Evolutionary conservation across 2,888 invertebrate species (phyloP), one percentile per base, ranked within the genome.

Genomic region (Xestia c-nigrum): DNA sequence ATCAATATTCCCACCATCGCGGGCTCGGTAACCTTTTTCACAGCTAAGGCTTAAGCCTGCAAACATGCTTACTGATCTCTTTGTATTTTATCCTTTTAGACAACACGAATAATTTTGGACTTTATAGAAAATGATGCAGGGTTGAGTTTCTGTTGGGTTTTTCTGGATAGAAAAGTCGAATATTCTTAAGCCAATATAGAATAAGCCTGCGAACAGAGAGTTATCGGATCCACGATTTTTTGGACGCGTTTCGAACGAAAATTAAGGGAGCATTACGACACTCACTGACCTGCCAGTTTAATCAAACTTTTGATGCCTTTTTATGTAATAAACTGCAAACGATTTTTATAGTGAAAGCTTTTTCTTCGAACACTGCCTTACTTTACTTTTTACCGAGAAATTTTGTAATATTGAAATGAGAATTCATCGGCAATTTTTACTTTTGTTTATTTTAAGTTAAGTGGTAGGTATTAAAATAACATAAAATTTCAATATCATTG

Each of bases 161-260:
- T 43, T 21, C 21, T 24, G 21, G 68, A 78, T 85, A 77, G 84
- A 91, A 92, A 91, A 91, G 92, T 90, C 87, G 91, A 93, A 90
- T 91, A 92, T 93, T 90, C 90, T 91, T 91, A 89, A 92, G 93
- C 91, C 91, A 91, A 93, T 92, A 91, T 89, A 90, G 89, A 89
- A 89, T 89, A 89, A 89, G 86, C 87, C 80, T 83, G 90, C 87
- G 89, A 92, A 92, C 90, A 90, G 88, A 90, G 90, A 92, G 90
- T 92, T 94, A 94, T 94, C 94, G 89, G 94, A 94, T 94, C 88
- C 94, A 94, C 93, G 94, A 94, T 92, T 94, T 88, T 93, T 94
- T 91, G 89, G 91, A 90, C 92, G 91, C 88, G 89, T 91, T 91
- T 89, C 85, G 85, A 89, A 90, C 87, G 89, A 91, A 92, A 93